phyloP scores from a whole-genome alignment of 2,888 invertebrate species.

The Drosophila demipolita region DNA sequence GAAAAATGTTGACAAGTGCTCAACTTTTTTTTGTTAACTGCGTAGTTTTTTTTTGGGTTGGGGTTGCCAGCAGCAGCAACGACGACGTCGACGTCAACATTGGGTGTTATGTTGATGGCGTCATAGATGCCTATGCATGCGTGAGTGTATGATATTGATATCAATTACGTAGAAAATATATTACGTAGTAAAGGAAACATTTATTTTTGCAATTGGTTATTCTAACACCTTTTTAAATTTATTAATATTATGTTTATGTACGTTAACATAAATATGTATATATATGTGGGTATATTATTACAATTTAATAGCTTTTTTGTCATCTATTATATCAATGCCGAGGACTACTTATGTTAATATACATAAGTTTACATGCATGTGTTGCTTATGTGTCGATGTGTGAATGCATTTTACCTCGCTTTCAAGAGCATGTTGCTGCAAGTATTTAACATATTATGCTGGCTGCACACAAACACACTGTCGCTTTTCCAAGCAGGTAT shows the following conservation, averaged over 20 bases:
- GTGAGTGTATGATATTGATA: not conserved
- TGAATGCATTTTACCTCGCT: slow-evolving; percentile 60
- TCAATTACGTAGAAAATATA: not conserved
- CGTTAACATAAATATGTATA: not conserved
- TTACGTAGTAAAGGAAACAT: not conserved
- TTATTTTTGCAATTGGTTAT: not conserved
- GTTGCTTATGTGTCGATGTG: slow-evolving; percentile 23
- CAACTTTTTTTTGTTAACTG: slow-evolving; percentile 68
- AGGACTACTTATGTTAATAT: slow-evolving; percentile 9
- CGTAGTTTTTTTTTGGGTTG: slow-evolving; percentile 72
- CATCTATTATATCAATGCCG: slow-evolving; percentile 39
- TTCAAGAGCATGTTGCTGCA: slow-evolving; percentile 58
- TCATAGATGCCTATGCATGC: slow-evolving; percentile 52
- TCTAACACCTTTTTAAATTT: not conserved
- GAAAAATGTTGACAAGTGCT: slow-evolving; percentile 75
- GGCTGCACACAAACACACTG: slow-evolving; percentile 20
- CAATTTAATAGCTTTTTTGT: slow-evolving; percentile 35
- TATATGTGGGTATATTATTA: not conserved
- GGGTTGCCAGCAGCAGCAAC: slow-evolving; percentile 46
- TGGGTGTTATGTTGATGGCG: slow-evolving; percentile 70
- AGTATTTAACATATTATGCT: slow-evolving; percentile 54
- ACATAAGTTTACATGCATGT: not conserved
- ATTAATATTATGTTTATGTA: not conserved
- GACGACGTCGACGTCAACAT: slow-evolving; percentile 54
- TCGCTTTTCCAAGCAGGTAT: slow-evolving; percentile 73